Base-by-base conservation (phyloP, 2,113 vertebrate species). In the Tyrannus savana region DNA sequence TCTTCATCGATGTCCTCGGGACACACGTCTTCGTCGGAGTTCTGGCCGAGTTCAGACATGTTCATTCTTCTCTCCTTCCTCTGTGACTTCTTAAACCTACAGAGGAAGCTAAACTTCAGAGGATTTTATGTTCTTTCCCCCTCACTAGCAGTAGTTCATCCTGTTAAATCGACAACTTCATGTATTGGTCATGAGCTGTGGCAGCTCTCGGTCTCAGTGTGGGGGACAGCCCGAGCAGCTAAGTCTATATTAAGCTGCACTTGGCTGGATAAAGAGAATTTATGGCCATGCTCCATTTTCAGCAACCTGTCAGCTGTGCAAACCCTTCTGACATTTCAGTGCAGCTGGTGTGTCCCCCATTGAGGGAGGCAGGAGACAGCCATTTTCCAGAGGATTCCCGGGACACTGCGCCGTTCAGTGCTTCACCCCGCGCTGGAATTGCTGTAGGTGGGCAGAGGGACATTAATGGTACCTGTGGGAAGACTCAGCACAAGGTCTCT, bases 181-280 rank as follows among this genome's bases (percentile, higher is more conserved):
- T 89, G 83, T 76, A 91, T 94, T 93, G 93, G 91, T 83, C 64
- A 24, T 66, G 93, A 95, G 80, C 90, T 47, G 90, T 31, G 49
- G 85, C 71, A 81, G 93, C 86, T 92, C 85, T 87, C 4, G 2
- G 75, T 55, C 86, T 68, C 93, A 88, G 87, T 95, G 81, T 9
- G 14, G 80, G 71, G 69, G 63, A 84, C 95, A 69, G 89, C 92
- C 79, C 19, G 28, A 62, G 66, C 88, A 74, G 91, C 95, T 37
- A 56, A 91, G 95, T 96, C 99, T 99, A 99, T 99, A 99, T 98
- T 99, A 99, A 99, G 98, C 98, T 94, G 84, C 94, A 90, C 97
- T 98, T 97, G 98, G 98, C 97, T 93, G 97, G 97, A 55, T 96
- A 93, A 97, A 96, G 97, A 98, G 98, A 98, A 98, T 99, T 99